Evolutionary conservation across 2,113 vertebrate species (phyloP).

Genomic region (Coptodon bakossiorum): DNA sequence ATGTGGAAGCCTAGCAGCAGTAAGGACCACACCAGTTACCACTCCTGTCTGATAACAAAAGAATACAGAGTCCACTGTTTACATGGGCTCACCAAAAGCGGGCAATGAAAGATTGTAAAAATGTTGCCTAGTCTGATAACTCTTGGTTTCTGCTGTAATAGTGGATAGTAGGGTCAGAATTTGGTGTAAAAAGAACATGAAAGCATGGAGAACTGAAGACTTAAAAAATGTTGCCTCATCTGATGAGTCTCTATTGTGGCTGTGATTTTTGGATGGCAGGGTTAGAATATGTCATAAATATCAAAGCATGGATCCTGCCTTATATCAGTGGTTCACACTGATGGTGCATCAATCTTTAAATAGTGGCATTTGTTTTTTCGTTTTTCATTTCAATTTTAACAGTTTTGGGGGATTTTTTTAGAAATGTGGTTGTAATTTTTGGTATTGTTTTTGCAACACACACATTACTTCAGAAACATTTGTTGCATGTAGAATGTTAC

Average conservation of each 20-base stretch:
- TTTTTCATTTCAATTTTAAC: background rate
- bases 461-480: background rate
- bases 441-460: fast-evolving
- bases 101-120: background rate
- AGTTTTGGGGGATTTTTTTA: fast-evolving
- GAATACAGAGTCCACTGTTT: background rate
- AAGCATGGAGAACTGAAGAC: background rate
- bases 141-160: fast-evolving
- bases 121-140: background rate
- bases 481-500: background rate
- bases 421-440: background rate
- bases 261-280: background rate
- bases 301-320: background rate
- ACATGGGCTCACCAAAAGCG: background rate
- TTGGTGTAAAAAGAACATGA: background rate
- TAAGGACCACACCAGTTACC: background rate
- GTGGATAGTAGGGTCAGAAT: background rate
- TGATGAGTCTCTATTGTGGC: background rate
- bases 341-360: background rate
- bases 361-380: background rate
- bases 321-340: background rate
- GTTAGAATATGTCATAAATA: background rate
- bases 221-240: background rate
- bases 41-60: background rate
- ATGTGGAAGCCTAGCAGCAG: background rate